phyloP scores from a whole-genome alignment of 2,797 vertebrate species.

The Tenualosa thibaudeaui region DNA sequence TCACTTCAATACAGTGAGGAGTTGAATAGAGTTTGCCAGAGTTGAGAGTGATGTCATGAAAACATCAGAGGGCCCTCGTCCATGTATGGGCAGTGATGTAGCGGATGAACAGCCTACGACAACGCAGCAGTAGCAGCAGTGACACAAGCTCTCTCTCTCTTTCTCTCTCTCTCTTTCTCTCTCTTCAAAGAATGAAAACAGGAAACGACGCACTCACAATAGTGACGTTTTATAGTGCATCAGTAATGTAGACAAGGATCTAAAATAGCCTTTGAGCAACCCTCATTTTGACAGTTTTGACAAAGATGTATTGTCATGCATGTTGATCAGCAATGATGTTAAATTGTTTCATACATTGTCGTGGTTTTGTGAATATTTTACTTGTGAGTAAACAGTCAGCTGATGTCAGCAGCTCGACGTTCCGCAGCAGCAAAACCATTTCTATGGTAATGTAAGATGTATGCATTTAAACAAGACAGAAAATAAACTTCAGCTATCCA shows the following conservation, averaged over 20 bases:
- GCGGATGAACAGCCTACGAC: neutral
- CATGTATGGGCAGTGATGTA: slow-evolving; percentile 65
- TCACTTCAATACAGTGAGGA: slow-evolving; percentile 72
- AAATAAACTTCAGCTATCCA: neutral
- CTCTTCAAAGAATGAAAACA: neutral
- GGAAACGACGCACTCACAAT: slow-evolving; percentile 6
- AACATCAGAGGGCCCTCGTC: slow-evolving; percentile 42
- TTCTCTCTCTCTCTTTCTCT: neutral
- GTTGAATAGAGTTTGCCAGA: slow-evolving; percentile 61
- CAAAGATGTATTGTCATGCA: neutral
- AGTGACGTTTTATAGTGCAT: slow-evolving; percentile 6
- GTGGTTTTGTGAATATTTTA: neutral
- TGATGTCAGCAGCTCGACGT: neutral
- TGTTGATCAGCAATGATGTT: neutral
- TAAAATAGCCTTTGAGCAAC: neutral
- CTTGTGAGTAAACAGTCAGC: no score
- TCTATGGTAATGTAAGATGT: slow-evolving; percentile 7
- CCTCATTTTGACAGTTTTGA: neutral
- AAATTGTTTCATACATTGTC: neutral
- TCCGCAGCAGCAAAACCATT: neutral
- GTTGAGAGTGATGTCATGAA: slow-evolving; percentile 71
- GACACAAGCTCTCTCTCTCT: neutral
- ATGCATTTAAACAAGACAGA: neutral
- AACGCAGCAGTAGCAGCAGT: neutral
- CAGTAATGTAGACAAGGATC: neutral